These are phyloP conservation scores for Archaeoteleia sp. DNA, from an alignment of 2,888 invertebrate species.

Conservation along the genomic window DNA sequence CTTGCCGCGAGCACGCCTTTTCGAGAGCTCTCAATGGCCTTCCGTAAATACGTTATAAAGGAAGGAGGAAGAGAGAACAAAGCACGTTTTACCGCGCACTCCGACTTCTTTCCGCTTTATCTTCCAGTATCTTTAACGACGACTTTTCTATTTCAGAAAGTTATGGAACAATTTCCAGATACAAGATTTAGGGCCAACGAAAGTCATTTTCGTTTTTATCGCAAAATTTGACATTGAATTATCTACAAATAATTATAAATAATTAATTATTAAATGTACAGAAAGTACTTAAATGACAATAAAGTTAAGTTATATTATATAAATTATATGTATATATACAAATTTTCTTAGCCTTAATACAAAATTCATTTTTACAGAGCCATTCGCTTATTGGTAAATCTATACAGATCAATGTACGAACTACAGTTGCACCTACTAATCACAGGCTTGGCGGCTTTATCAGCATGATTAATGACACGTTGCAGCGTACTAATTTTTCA, in stretches of 20 bases:
- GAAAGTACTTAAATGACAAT: too few species aligned
- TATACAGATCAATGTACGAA: slow-evolving; percentile 45
- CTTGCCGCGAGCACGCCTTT: slow-evolving; percentile 24
- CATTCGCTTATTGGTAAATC: slow-evolving; percentile 43
- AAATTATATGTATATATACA: too few species aligned
- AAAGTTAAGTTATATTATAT: too few species aligned
- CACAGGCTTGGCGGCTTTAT: slow-evolving; percentile 32
- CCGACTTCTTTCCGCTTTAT: slow-evolving; percentile 12
- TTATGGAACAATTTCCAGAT: neutral
- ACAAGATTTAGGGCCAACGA: too few species aligned
- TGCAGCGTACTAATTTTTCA: slow-evolving; percentile 36
- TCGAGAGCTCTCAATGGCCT: slow-evolving; percentile 38
- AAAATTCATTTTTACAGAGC: too few species aligned
- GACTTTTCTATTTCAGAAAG: slow-evolving; percentile 4
- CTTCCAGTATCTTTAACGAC: slow-evolving; percentile 8
- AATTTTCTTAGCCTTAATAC: too few species aligned
- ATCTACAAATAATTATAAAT: too few species aligned
- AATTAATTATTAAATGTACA: too few species aligned
- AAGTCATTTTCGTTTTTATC: too few species aligned
- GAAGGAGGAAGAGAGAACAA: slow-evolving; percentile 5
- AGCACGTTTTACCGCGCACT: slow-evolving; percentile 8
- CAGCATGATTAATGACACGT: slow-evolving; percentile 36
- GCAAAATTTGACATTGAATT: too few species aligned
- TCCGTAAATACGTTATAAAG: slow-evolving; percentile 25
- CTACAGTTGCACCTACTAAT: slow-evolving; percentile 31